Evolutionary conservation across 2,888 invertebrate species (phyloP).

Genomic region (Orchesella flavescens): DNA sequence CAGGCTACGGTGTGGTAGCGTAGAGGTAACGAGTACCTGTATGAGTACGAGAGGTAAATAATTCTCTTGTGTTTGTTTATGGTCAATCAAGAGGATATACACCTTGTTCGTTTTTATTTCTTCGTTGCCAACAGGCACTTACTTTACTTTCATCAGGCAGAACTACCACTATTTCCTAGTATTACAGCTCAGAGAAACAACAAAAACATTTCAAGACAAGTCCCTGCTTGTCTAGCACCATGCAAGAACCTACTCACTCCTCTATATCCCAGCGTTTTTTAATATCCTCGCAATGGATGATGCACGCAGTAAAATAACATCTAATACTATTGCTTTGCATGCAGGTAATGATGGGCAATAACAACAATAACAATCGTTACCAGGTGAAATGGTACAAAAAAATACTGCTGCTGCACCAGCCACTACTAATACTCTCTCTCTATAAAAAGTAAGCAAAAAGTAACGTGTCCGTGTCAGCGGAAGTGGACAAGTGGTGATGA

Average conservation of each 20-base stretch:
- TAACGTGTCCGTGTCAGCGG: constrained; percentile 40
- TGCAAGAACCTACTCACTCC: neutral
- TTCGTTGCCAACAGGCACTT: constrained; percentile 22
- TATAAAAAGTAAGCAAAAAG: constrained; percentile 10
- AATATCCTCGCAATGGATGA: neutral
- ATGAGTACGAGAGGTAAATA: constrained; percentile 50
- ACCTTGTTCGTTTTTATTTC: constrained; percentile 34
- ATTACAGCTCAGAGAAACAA: neutral
- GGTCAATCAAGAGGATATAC: constrained; percentile 60
- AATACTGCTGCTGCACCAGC: neutral
- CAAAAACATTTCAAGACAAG: neutral
- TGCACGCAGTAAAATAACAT: neutral
- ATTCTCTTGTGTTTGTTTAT: constrained; percentile 51
- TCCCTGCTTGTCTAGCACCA: neutral
- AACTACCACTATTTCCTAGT: neutral
- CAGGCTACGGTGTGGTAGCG: neutral
- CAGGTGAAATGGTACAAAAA: constrained; percentile 18
- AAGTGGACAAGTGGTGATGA: constrained; percentile 43
- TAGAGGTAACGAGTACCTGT: constrained; percentile 9
- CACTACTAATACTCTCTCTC: neutral
- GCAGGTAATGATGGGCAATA: constrained; percentile 42
- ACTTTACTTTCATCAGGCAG: neutral
- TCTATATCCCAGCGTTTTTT: neutral
- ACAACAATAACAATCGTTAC: constrained; percentile 54
- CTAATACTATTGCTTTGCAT: constrained; percentile 45